phyloP scores from a whole-genome alignment of 2,797 vertebrate species.

The Heteromormyrus szaboi region DNA sequence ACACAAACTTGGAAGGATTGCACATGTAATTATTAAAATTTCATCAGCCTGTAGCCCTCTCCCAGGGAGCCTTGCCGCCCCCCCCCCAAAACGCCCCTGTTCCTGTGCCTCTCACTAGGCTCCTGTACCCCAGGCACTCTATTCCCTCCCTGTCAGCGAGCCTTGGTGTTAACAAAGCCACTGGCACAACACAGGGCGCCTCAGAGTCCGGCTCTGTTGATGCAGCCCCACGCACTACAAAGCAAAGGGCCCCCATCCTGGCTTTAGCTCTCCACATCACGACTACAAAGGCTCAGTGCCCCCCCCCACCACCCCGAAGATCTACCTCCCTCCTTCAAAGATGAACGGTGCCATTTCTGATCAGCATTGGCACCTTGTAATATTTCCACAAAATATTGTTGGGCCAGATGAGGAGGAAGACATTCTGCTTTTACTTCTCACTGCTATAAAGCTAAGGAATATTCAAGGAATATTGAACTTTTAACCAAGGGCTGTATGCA shows the following conservation, averaged over 20 bases:
- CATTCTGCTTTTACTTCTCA: not conserved
- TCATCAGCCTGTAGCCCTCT: slow-evolving; percentile 65
- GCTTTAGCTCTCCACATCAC: slow-evolving; percentile 49
- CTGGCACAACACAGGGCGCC: slow-evolving; percentile 61
- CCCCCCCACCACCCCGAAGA: not conserved
- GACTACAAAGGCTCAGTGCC: slow-evolving; percentile 33
- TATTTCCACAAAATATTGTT: not conserved
- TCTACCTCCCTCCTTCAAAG: not conserved
- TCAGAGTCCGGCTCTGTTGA: slow-evolving; percentile 53
- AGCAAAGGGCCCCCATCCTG: slow-evolving; percentile 39
- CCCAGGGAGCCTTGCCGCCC: slow-evolving; percentile 43
- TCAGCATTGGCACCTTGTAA: not conserved
- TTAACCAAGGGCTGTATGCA: not conserved
- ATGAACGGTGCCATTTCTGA: not conserved
- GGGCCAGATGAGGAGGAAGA: not conserved
- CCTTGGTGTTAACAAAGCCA: slow-evolving; percentile 6
- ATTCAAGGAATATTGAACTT: not conserved
- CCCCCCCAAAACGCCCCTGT: slow-evolving; percentile 41
- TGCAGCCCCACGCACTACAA: slow-evolving; percentile 51
- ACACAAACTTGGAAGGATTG: slow-evolving; percentile 50
- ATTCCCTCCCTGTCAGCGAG: slow-evolving; percentile 34
- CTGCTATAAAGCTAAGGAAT: not conserved
- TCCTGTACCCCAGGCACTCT: slow-evolving; percentile 19
- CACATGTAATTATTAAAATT: slow-evolving; percentile 68
- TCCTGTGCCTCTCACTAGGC: slow-evolving; percentile 1